Evolutionary conservation across 2,797 vertebrate genomes (phyloP), one percentile per base, ranked within the genome.

Genomic region (Mycteria americana): DNA sequence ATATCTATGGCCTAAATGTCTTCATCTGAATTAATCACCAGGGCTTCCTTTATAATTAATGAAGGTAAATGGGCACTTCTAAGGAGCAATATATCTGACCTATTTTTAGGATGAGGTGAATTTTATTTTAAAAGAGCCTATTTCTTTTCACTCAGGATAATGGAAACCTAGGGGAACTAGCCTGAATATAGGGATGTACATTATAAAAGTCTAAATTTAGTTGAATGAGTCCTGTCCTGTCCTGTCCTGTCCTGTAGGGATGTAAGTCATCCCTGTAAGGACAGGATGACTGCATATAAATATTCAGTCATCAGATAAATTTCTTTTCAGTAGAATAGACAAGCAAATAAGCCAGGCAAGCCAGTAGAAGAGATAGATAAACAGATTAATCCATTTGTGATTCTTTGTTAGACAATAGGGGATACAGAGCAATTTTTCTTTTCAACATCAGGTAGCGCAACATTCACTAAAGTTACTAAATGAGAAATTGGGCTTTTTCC

Each of bases 91-190:
- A 57, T 70, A 62, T 84, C 37, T 92, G 86, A 81, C 76, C 73
- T 90, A 79, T 62, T 96, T 97, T 86, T 65, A 81, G 39, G 59
- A 59, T 79, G 17, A 77, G 35, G 27, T 76, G 45, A 63, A 73
- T 94, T 88, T 93, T 90, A 73, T 95, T 92, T 95, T 78, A 93
- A 92, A 94, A 90, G 30, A 86, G 2, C 46, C 65, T 81, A 85
- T n/a, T 88, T 90, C 50, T 94, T 92, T 88, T 62, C 37, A 84
- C 73, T 81, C 57, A 92, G 85, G 39, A 81, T 54, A 88, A 46
- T 1, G 4, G 57, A 65, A 88, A 11, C 93, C 93, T 84, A 39
- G 23, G 92, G 95, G 96, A 96, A 72, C 39, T 96, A 95, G 39
- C 88, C 94, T 96, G 85, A 78, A 94, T 95, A 88, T 84, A 72